Base-by-base conservation (phyloP, 2,797 vertebrate genomes). In the Sternarchorhynchus goeldii region DNA sequence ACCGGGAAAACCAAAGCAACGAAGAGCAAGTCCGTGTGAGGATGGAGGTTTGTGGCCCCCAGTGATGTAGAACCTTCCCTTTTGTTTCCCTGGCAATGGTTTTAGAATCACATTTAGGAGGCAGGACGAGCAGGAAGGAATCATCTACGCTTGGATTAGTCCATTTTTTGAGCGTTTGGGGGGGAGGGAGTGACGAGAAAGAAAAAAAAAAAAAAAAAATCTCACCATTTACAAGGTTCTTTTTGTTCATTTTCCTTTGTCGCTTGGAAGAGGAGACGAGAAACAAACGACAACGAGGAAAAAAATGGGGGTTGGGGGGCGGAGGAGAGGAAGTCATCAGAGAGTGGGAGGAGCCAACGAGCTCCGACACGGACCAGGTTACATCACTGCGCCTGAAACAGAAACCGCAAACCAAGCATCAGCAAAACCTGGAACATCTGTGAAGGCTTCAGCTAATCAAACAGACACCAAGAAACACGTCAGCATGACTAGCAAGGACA, bases 321-420 rank as follows among this genome's bases (percentile, higher is more conserved):
- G 53, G 20, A 12, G 53, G 65, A 21, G 59, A 25, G 63, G 59
- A 58, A 32, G 73, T 73, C 53, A 53, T 7, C 60, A 29, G 73
- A 81, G 58, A 69, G 62, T 80, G 68, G 32, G 41, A 18, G 31
- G 56, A 62, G 65, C n/a, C 63, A 36, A 58, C 65, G 74, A 60
- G 65, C 72, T 3, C 41, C 34, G 53, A 32, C 20, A 65, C 58
- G 10, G 14, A 2, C 4, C 0, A 21, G 14, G 8, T 34, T n/a
- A 0, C 82, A 76, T 91, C 88, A 93, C 89, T 93, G 92, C 67
- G 90, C 89, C 93, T 94, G 89, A 75, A 88, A 88, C 8, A 50
- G 41, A 45, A 50, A 50, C 45, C 1, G 45, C 1, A 12, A 50
- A 10, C 45, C 10, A 2, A 14, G 45, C 45, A 50, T 50, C 45